These are phyloP conservation scores for Nemurella pictetii DNA, from an alignment of 2,888 invertebrate genomes.

Conservation along the genomic window DNA sequence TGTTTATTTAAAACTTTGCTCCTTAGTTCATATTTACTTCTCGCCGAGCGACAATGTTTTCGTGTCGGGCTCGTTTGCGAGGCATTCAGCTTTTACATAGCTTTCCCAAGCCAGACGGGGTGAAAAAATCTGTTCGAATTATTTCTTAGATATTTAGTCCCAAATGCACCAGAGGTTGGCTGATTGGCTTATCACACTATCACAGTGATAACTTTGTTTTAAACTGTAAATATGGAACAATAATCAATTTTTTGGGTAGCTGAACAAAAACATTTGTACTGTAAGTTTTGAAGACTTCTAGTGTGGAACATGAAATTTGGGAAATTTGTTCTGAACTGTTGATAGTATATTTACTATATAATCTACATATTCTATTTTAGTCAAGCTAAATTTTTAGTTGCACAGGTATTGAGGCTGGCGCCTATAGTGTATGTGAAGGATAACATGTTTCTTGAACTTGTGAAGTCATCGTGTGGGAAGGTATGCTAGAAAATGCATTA, in stretches of 20 bases:
- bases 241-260: neutral
- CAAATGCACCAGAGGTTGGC: neutral
- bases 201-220: neutral
- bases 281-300: neutral
- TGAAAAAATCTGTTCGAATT: neutral
- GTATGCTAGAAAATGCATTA: neutral
- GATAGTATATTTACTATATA: neutral
- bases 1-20: too few species aligned
- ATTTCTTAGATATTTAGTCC: neutral
- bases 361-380: neutral
- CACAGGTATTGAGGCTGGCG: neutral
- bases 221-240: neutral
- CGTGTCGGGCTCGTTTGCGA: too few species aligned
- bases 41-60: too few species aligned
- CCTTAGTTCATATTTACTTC: too few species aligned
- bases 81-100: too few species aligned
- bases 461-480: neutral
- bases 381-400: neutral
- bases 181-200: neutral
- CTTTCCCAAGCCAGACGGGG: too few species aligned
- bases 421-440: too few species aligned
- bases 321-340: neutral
- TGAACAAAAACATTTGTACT: neutral
- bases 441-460: neutral
- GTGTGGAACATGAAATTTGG: neutral